Conservation (phyloP, 2,113 vertebrate species). For the Pseudopipra pipra region DNA sequence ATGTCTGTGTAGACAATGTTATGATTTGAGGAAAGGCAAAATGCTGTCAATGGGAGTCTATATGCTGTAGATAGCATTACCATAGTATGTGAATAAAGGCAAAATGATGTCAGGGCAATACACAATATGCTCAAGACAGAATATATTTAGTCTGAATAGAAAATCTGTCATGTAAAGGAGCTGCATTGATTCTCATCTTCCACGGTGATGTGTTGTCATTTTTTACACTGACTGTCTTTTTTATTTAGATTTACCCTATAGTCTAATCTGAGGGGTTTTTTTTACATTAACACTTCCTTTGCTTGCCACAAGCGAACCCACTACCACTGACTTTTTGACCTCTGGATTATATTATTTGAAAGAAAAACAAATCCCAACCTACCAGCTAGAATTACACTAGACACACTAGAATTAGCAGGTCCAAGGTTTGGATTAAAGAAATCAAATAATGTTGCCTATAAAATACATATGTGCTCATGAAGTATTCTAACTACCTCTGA, state of each 20-base stretch:
- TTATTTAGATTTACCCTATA: conserved; percentile 40
- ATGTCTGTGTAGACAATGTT: conserved; percentile 60
- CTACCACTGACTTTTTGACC: neutral
- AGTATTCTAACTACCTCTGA: neutral
- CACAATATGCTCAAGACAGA: conserved; percentile 49
- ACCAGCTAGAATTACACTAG: neutral
- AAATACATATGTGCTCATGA: neutral
- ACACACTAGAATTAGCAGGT: neutral
- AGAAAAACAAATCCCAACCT: neutral
- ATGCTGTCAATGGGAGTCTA: conserved; percentile 56
- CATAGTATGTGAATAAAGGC: conserved; percentile 51
- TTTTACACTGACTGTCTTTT: conserved; percentile 55
- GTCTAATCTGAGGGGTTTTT: neutral
- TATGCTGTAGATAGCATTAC: conserved; percentile 45
- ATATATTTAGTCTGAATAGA: conserved; percentile 57
- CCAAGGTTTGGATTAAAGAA: neutral
- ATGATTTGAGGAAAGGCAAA: conserved; percentile 61
- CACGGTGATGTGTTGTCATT: conserved; percentile 57
- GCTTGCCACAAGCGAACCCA: neutral
- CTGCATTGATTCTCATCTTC: conserved; percentile 46
- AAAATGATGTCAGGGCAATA: conserved; percentile 59
- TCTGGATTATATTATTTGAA: neutral
- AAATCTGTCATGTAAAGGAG: conserved; percentile 56
- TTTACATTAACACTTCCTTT: conserved; percentile 11
- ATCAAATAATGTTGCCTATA: neutral